Percentiles rank a stretch among this genome's conserved stretches.
Evolutionary conservation across 2,888 invertebrate species (phyloP).

Genomic region (Leptopterna dolabrata): DNA sequence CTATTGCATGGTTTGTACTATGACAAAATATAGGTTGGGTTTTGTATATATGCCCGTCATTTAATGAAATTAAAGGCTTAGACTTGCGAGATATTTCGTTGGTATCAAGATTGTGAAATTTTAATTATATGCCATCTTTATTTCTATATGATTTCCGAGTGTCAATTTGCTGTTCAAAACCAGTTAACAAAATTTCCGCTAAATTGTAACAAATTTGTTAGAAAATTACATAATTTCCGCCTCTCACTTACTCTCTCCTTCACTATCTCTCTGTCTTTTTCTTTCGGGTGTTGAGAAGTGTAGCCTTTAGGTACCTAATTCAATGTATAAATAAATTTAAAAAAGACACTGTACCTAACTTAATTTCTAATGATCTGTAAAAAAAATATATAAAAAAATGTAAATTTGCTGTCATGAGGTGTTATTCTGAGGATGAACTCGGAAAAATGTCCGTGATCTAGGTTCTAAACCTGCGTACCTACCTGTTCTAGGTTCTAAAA

Average conservation of each 20-base stretch:
- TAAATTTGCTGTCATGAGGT: neutral
- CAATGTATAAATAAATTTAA: neutral
- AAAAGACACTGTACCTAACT: neutral
- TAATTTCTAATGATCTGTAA: neutral
- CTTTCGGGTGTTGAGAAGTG: neutral
- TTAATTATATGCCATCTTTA: neutral
- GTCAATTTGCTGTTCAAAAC: neutral
- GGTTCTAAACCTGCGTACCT: no score
- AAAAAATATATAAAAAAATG: neutral
- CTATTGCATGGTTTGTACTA: conserved; percentile 26
- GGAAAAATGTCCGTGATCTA: neutral
- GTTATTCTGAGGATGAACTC: neutral
- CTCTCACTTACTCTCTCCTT: neutral
- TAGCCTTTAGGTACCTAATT: neutral
- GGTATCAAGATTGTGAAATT: neutral
- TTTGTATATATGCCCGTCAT: neutral
- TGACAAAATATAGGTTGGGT: neutral
- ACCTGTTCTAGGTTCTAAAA: no score
- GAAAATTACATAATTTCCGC: neutral
- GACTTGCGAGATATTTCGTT: neutral
- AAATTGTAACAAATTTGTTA: neutral
- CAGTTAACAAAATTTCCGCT: no score
- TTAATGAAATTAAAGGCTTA: neutral
- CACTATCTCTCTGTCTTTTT: neutral
- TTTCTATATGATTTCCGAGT: neutral